Evolutionary conservation across 2,113 vertebrate species (phyloP), one percentile per base, ranked within the genome.

Genomic region (Cinclus mexicanus): DNA sequence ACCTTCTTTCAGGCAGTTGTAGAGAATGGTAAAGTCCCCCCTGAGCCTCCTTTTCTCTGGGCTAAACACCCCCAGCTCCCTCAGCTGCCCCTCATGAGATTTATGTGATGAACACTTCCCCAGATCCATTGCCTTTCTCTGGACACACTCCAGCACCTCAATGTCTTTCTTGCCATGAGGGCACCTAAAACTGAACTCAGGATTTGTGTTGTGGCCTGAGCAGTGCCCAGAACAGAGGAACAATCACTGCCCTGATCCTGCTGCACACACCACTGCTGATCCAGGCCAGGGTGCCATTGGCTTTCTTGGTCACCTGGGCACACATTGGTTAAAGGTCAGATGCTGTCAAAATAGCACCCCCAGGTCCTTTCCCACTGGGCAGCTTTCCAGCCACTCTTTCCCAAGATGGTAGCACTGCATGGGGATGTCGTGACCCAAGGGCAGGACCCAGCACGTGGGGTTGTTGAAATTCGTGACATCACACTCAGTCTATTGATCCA

Each of bases 11-110:
- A 19, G 23, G 41, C 19, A 46, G 11, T 23, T 47, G 33, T 25
- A 64, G 22, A 37, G 14, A 39, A 2, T 0, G 1, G 13, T 21
- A 22, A 46, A 3, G 9, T 37, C 2, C 3, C 4, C 4, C 3
- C 14, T 10, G 8, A 72, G 9, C 5, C 5, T 39, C 7, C 41
- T 64, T 55, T 55, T 26, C 22, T 33, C 49, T 4, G 6, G 4
- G 18, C 6, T 64, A 4, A 39, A 16, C 39, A 63, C 2, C 7
- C n/a, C 13, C 41, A 63, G 20, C 4, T 63, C n/a, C 29, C 6
- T 70, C 55, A 70, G 20, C n/a, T 2, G 1, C 8, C 29, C 8
- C 13, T 41, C 29, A 21, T 5, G 1, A 8, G 29, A 8, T 11
- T 7, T 17, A 24, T 20, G 41, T 12, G 47, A 56, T 24, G n/a